A percentile compares a stretch with the other conserved stretches of the same genome.
These are phyloP conservation scores for Aphodius granarius DNA, from an alignment of 2,888 invertebrate genomes.

Conservation along the genomic window DNA sequence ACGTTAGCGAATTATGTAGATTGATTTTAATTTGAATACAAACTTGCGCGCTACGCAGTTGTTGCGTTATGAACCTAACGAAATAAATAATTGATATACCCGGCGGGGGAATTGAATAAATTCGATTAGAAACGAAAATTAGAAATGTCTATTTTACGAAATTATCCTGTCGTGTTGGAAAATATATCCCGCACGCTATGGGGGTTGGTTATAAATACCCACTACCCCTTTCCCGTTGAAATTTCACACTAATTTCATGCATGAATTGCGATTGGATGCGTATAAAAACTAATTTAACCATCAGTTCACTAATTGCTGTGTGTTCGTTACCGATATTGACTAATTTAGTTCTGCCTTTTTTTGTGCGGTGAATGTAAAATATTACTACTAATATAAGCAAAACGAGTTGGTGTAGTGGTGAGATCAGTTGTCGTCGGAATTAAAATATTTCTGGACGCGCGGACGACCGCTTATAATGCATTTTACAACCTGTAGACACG, in stretches of 20 bases:
- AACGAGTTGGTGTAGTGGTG: not conserved
- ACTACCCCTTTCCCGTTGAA: not conserved
- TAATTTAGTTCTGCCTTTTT: too few relatives aligned
- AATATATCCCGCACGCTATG: not conserved
- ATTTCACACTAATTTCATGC: not conserved
- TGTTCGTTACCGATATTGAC: not conserved
- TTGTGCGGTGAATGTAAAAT: too few relatives aligned
- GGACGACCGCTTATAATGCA: not conserved
- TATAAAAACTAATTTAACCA: not conserved
- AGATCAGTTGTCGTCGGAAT: not conserved
- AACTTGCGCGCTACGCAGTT: not conserved
- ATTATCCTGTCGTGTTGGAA: not conserved
- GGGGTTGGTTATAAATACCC: not conserved
- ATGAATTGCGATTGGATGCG: not conserved
- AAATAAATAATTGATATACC: not conserved
- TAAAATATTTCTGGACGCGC: not conserved
- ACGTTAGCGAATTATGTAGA: not conserved
- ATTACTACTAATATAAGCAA: not conserved
- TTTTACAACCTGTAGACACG: not conserved
- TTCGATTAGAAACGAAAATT: not conserved
- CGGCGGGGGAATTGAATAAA: not conserved
- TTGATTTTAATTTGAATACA: not conserved
- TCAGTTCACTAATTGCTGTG: not conserved
- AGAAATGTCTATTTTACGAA: not conserved
- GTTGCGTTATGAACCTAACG: not conserved